A percentile compares a stretch with the other conserved stretches of the same genome.
These are phyloP conservation scores for Naso thynnoides DNA, from an alignment of 2,797 vertebrate genomes.

Conservation along the genomic window DNA sequence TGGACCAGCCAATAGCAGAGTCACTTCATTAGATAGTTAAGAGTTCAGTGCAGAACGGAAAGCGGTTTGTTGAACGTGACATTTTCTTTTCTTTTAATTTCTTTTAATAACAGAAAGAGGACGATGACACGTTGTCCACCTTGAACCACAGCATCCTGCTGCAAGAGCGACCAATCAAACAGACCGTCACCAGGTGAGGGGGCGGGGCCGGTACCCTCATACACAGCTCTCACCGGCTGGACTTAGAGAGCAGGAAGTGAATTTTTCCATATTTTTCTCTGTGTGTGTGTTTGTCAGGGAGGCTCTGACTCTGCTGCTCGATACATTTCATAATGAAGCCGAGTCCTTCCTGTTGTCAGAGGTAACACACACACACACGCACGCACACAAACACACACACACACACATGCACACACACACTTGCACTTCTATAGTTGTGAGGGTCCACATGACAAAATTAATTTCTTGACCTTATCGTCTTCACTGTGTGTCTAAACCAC, in stretches of 20 bases:
- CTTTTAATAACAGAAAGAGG: slow-evolving; percentile 83
- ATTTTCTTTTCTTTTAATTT: neutral
- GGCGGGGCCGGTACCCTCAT: neutral
- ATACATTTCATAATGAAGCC: slow-evolving; percentile 95
- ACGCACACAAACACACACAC: too few relatives aligned
- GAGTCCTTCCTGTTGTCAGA: slow-evolving; percentile 92
- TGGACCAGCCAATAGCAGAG: too few relatives aligned
- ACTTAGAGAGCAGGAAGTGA: neutral
- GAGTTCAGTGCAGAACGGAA: too few relatives aligned
- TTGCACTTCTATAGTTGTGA: too few relatives aligned
- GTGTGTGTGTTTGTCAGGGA: slow-evolving; percentile 83
- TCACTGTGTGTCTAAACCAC: too few relatives aligned
- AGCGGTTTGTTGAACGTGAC: too few relatives aligned
- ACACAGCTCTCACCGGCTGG: neutral
- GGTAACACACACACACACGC: slow-evolving; percentile 75
- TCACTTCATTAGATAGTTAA: too few relatives aligned
- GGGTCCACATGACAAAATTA: too few relatives aligned
- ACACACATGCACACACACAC: too few relatives aligned
- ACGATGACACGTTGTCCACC: slow-evolving; percentile 90
- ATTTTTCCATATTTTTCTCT: neutral
- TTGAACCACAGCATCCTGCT: slow-evolving; percentile 95
- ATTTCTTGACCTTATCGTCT: too few relatives aligned
- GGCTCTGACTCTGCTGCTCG: slow-evolving; percentile 93
- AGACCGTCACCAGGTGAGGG: slow-evolving; percentile 94
- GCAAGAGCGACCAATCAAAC: slow-evolving; percentile 95